Percentiles rank a stretch among this genome's conserved stretches.
phyloP scores from a whole-genome alignment of 2,797 vertebrate species.

The Pseudochromis fuscus region DNA sequence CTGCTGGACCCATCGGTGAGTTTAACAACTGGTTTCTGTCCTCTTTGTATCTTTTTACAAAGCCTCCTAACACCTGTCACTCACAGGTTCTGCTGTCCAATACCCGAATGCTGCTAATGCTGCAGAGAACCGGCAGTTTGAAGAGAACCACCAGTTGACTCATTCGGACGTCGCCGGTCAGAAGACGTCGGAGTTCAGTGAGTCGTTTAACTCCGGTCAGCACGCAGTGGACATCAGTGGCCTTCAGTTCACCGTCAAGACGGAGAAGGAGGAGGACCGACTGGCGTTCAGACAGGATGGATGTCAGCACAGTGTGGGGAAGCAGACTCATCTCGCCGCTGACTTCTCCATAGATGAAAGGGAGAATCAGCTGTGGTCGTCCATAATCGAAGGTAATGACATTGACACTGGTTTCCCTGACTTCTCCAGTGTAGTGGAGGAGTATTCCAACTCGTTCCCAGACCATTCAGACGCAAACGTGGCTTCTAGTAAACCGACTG shows the following conservation, averaged over 20 bases:
- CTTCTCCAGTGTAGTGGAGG: conserved; percentile 81
- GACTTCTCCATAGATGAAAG: conserved; percentile 77
- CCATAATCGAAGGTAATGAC: conserved; percentile 78
- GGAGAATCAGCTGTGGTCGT: conserved; percentile 79
- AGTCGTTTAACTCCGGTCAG: conserved; percentile 53
- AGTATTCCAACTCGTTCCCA: conserved; percentile 70
- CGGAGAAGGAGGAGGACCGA: conserved; percentile 74
- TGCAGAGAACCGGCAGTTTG: conserved; percentile 52
- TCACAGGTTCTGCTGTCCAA: conserved; percentile 57
- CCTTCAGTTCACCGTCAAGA: conserved; percentile 77
- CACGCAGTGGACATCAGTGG: conserved; percentile 46
- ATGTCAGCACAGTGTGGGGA: conserved; percentile 70
- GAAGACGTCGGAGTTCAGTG: conserved; percentile 59
- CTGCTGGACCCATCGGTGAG: conserved; percentile 61
- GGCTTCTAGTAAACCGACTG: conserved; percentile 40
- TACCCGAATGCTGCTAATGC: conserved; percentile 22
- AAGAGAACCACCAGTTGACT: conserved; percentile 41
- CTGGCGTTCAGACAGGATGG: conserved; percentile 58
- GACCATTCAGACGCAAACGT: conserved; percentile 60
- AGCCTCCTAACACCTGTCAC: background rate
- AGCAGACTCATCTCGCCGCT: conserved; percentile 49
- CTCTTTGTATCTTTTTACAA: background rate
- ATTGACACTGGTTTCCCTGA: conserved; percentile 77
- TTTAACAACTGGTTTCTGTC: background rate
- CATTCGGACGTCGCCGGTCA: conserved; percentile 51